These are phyloP conservation scores for Globodera rostochiensis DNA, from an alignment of 1,140 invertebrate genomes.

Conservation along the genomic window DNA sequence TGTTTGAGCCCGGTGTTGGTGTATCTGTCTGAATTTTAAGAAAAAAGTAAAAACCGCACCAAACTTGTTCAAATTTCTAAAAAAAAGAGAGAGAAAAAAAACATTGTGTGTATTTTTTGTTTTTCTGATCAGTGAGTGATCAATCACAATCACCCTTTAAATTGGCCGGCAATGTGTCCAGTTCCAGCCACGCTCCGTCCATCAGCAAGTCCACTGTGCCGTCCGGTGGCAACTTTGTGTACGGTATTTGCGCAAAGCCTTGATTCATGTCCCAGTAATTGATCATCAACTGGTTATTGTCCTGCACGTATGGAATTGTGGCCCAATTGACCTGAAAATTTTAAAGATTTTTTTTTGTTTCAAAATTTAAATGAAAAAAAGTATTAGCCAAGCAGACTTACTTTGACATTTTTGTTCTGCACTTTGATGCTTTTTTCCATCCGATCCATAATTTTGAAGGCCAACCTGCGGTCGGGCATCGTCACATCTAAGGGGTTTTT, in stretches of 20 bases:
- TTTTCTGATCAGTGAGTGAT: conserved; percentile 20
- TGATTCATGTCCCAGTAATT: conserved; percentile 47
- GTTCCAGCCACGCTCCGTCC: conserved; percentile 47
- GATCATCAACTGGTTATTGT: conserved; percentile 39
- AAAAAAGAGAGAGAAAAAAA: background rate
- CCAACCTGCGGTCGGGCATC: conserved; percentile 47
- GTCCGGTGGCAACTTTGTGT: conserved; percentile 37
- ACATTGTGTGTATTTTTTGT: background rate
- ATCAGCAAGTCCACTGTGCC: conserved; percentile 36
- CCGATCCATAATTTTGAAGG: conserved; percentile 53
- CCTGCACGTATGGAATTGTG: conserved; percentile 39
- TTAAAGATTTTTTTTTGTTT: conserved; percentile 1
- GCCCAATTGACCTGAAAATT: conserved; percentile 49
- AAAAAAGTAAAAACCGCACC: background rate
- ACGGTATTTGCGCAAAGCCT: conserved; percentile 47
- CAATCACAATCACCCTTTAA: conserved; percentile 40
- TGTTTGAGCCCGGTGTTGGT: conserved; percentile 28
- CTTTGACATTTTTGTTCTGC: conserved; percentile 40
- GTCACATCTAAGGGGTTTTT: conserved; percentile 42
- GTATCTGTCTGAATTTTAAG: conserved; percentile 18
- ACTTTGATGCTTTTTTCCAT: conserved; percentile 34
- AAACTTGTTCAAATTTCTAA: background rate
- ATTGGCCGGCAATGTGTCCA: conserved; percentile 41
- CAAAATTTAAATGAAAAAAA: conserved; percentile 4
- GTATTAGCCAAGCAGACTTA: conserved; percentile 15